Conservation (phyloP, 2,113 vertebrate species). For the Salminus brasiliensis region DNA sequence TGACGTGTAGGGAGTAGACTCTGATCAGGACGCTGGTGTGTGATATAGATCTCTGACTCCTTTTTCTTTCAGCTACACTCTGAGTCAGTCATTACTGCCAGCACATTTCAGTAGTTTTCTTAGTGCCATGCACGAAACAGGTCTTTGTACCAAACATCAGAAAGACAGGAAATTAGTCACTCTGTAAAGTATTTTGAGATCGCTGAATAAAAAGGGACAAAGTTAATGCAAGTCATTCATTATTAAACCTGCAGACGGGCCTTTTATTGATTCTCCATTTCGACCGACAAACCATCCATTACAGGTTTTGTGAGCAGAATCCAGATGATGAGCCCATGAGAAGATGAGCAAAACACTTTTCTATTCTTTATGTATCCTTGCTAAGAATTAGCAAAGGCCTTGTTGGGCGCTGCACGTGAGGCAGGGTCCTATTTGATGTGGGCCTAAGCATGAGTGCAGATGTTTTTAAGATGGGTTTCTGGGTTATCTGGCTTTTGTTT, state of each 20-base stretch:
- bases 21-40: background rate
- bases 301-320: conserved; percentile 22
- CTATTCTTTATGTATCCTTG: background rate
- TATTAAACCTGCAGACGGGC: conserved; percentile 35
- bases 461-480: background rate
- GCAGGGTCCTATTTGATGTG: background rate
- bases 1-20: background rate
- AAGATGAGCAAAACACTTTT: too few relatives aligned
- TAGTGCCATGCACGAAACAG: background rate
- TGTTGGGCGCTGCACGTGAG: background rate
- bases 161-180: conserved; percentile 20
- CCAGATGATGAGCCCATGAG: too few relatives aligned
- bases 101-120: conserved; percentile 11
- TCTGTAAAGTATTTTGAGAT: conserved; percentile 34
- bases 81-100: background rate
- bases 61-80: conserved; percentile 4
- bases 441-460: background rate
- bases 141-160: conserved; percentile 27
- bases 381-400: background rate
- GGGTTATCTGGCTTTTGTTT: background rate
- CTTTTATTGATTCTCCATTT: conserved; percentile 38
- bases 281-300: conserved; percentile 22
- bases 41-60: background rate
- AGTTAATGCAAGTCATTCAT: conserved; percentile 37
- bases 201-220: conserved; percentile 21